These are phyloP conservation scores for Scomber colias DNA, from an alignment of 2,113 vertebrate species.

Conservation along the genomic window DNA sequence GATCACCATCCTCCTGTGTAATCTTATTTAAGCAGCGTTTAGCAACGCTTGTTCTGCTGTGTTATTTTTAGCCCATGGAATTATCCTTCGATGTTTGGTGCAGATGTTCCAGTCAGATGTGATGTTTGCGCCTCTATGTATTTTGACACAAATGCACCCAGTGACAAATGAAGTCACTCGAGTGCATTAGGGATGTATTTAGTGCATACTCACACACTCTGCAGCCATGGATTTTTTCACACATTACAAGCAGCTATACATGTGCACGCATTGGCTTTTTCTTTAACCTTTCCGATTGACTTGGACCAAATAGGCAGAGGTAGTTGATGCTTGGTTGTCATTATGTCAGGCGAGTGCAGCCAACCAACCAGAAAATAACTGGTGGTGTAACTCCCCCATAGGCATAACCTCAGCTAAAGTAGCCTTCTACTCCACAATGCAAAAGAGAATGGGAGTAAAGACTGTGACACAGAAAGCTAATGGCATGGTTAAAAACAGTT, in stretches of 20 bases:
- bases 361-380: conserved; percentile 44
- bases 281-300: conserved; percentile 56
- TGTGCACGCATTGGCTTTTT: neutral
- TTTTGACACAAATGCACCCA: conserved; percentile 39
- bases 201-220: conserved; percentile 7
- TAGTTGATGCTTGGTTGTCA: conserved; percentile 33
- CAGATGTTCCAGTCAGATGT: conserved; percentile 59
- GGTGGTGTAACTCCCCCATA: conserved; percentile 39
- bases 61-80: conserved; percentile 60
- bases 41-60: conserved; percentile 30
- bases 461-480: conserved; percentile 4
- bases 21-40: conserved; percentile 67
- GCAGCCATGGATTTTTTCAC: neutral
- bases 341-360: conserved; percentile 23
- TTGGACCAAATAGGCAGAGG: conserved; percentile 29
- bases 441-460: neutral
- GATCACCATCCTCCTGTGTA: conserved; percentile 51
- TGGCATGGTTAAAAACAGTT: neutral
- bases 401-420: conserved; percentile 14
- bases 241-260: neutral
- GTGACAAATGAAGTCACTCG: conserved; percentile 16
- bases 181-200: neutral
- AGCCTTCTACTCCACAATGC: neutral
- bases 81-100: conserved; percentile 36
- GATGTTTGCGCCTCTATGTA: conserved; percentile 15